A percentile compares a stretch with the other conserved stretches of the same genome.
phyloP scores from a whole-genome alignment of 2,113 vertebrate species.

The Oenanthe oenanthe region DNA sequence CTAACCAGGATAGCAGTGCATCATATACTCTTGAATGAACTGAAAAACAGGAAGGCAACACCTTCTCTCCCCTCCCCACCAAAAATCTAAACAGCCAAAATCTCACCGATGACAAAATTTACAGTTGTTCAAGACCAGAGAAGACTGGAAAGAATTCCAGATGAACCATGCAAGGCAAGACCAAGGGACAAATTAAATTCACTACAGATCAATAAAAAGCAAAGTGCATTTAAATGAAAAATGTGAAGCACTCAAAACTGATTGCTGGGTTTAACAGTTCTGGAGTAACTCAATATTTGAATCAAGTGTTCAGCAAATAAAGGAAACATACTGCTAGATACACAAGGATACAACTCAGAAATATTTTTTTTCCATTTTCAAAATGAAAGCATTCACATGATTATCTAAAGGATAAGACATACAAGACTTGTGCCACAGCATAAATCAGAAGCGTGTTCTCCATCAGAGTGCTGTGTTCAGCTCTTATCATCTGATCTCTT shows the following conservation, averaged over 20 bases:
- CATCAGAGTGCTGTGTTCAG: conserved; percentile 25
- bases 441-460: background rate
- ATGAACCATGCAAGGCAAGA: conserved; percentile 1
- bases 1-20: background rate
- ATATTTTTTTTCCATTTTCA: background rate
- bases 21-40: background rate
- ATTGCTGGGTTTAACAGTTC: conserved; percentile 1
- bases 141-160: conserved; percentile 7
- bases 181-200: conserved; percentile 43
- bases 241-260: background rate
- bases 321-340: background rate
- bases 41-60: background rate
- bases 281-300: conserved; percentile 22
- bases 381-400: background rate
- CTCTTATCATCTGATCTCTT: conserved; percentile 39
- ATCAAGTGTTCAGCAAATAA: background rate
- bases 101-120: background rate
- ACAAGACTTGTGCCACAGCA: background rate
- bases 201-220: conserved; percentile 33
- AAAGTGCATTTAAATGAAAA: conserved; percentile 45
- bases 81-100: background rate
- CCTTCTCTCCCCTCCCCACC: background rate
- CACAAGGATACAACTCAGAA: background rate
- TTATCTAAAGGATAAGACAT: conserved; percentile 21
- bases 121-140: background rate